Evolutionary conservation across 92 coral and sea anemone genomes (phyloP).

Genomic region (Galaxea fascicularis): DNA sequence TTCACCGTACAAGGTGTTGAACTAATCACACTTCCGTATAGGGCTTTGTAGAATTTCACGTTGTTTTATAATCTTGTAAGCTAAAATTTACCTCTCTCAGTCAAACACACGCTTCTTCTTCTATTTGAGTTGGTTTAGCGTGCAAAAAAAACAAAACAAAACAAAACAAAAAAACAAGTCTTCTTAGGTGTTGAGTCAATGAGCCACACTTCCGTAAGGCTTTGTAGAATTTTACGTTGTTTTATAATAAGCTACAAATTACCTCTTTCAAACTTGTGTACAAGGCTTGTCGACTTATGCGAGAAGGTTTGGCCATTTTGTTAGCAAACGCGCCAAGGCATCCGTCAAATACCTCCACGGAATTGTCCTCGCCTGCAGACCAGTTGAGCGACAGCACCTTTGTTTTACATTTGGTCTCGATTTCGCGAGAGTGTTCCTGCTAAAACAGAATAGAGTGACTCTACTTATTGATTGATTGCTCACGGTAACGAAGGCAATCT

Average conservation of each 20-base stretch:
- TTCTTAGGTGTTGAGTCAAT: no score
- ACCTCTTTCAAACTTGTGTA: slow-evolving; percentile 62
- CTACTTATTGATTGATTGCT: neutral
- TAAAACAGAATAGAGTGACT: neutral
- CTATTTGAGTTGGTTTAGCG: no score
- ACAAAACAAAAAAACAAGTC: no score
- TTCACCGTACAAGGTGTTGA: no score
- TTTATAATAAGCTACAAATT: neutral
- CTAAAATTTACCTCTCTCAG: slow-evolving; percentile 43
- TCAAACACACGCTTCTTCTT: no score
- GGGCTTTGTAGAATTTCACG: no score
- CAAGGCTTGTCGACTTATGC: slow-evolving; percentile 66
- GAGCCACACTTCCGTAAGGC: no score
- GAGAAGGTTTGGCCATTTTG: slow-evolving; percentile 64
- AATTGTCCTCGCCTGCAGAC: slow-evolving; percentile 66
- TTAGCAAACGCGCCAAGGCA: slow-evolving; percentile 69
- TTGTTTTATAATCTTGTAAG: no score
- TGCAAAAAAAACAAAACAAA: no score
- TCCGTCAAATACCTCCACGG: slow-evolving; percentile 82
- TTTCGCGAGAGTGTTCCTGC: slow-evolving; percentile 69
- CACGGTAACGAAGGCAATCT: no score
- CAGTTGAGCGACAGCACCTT: slow-evolving; percentile 84
- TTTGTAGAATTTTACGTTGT: neutral
- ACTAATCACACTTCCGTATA: no score
- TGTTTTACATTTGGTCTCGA: slow-evolving; percentile 87